Base-by-base conservation (phyloP, 2,888 invertebrate genomes). In the Catocala nupta region DNA sequence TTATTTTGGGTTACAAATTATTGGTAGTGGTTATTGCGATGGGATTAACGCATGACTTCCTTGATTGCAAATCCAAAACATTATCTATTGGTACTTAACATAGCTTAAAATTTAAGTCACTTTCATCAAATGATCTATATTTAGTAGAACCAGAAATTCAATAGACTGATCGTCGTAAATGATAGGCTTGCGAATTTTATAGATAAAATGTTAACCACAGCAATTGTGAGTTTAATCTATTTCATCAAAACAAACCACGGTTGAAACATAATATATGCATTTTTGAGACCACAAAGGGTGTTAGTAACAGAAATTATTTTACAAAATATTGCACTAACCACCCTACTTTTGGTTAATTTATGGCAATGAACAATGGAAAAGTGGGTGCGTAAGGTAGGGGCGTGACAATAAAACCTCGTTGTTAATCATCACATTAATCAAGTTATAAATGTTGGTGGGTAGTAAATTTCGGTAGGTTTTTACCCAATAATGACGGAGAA, bases 341-440 rank as follows among this genome's bases (percentile, higher is more conserved):
- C 48, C 5, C 9, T n/a, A 53, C 61, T 59, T 63, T 39, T 51
- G 43, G 42, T 16, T 67, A 74, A 73, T 73, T 74, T 73, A 70
- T 63, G 48, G 48, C 12, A 4, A 9, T 7, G 9, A 9, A 74
- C 12, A 4, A 9, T 39, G 9, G 36, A 74, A 73, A 64, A 62
- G 63, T 55, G 42, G 45, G 59, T 47, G 60, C 49, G 55, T 69
- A 59, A 47, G 54, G 50, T 47, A 57, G 67, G 60, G 36, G 36
- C 43, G 59, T 54, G 25, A 55, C 67, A 74, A 63, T 74, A 74
- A 74, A 64, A 70, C 56, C 55, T 55, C 10, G 52, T 52, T 42
- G 70, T 73, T 64, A 69, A 73, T 71, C 55, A 65, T 62, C 50
- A 45, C 48, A 62, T 72, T 65, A 73, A 73, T 72, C 59, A 55